Percentiles rank a stretch among this genome's conserved stretches.
phyloP scores from a whole-genome alignment of 2,113 vertebrate genomes.

The Pangasianodon hypophthalmus region DNA sequence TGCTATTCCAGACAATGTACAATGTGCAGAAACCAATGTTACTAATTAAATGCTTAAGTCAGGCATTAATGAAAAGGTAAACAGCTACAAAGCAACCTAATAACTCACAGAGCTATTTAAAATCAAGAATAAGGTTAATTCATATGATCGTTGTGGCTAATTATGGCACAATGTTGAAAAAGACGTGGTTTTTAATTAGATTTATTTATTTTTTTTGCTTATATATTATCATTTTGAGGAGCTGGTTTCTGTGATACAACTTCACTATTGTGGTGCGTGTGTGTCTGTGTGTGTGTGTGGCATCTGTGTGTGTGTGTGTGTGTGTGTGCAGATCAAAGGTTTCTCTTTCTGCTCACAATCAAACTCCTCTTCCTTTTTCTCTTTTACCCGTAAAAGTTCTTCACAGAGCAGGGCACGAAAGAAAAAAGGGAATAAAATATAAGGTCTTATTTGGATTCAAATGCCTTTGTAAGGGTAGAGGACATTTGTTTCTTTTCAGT shows the following conservation, averaged over 20 bases:
- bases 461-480: slow-evolving; percentile 27
- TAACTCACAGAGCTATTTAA: slow-evolving; percentile 33
- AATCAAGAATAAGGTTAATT: slow-evolving; percentile 29
- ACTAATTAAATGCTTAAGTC: slow-evolving; percentile 55
- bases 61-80: slow-evolving; percentile 55
- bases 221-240: background rate
- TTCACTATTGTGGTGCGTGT: background rate
- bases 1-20: slow-evolving; percentile 36
- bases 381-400: slow-evolving; percentile 11
- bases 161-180: slow-evolving; percentile 15
- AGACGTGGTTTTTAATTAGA: background rate
- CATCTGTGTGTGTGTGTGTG: background rate
- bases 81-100: slow-evolving; percentile 43
- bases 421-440: slow-evolving; percentile 54
- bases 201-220: background rate
- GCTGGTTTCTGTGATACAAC: background rate
- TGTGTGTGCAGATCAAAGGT: background rate
- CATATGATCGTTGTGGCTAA: slow-evolving; percentile 40
- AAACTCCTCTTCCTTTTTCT: slow-evolving; percentile 3
- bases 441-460: slow-evolving; percentile 54
- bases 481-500: slow-evolving; percentile 44
- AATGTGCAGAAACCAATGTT: slow-evolving; percentile 45
- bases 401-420: slow-evolving; percentile 24
- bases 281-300: background rate
- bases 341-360: background rate